Conservation (phyloP, 2,888 invertebrate genomes). For the Tridacna gigas region DNA sequence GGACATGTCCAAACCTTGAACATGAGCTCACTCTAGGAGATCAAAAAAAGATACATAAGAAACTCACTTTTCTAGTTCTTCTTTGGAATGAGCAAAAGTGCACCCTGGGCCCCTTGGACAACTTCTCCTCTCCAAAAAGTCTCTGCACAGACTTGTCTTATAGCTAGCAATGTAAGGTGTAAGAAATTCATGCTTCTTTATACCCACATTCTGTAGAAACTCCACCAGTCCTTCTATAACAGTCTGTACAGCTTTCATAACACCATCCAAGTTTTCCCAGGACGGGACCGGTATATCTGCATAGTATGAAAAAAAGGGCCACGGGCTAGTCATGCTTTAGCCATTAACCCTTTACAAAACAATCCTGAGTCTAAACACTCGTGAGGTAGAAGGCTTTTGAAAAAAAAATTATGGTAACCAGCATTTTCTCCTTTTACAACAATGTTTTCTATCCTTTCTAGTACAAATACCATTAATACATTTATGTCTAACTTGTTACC, state of each 20-base stretch:
- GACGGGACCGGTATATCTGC: slow-evolving; percentile 82
- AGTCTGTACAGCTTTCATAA: slow-evolving; percentile 83
- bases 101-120: slow-evolving; percentile 95
- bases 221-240: slow-evolving; percentile 92
- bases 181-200: slow-evolving; percentile 83
- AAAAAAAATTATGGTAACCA: too few relatives aligned
- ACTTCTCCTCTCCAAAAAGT: slow-evolving; percentile 91
- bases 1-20: too few relatives aligned
- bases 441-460: too few relatives aligned
- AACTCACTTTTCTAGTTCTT: slow-evolving; percentile 93
- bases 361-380: too few relatives aligned
- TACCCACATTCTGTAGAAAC: slow-evolving; percentile 91
- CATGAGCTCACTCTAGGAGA: too few relatives aligned
- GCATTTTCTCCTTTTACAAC: too few relatives aligned
- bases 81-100: slow-evolving; percentile 96
- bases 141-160: slow-evolving; percentile 96
- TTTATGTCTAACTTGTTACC: too few relatives aligned
- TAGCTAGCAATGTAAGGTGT: slow-evolving; percentile 88
- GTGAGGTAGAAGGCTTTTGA: too few relatives aligned
- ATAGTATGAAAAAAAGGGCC: slow-evolving; percentile 5
- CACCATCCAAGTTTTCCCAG: slow-evolving; percentile 84
- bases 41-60: neutral
- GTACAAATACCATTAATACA: too few relatives aligned
- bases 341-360: too few relatives aligned
- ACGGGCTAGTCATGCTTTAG: too few relatives aligned